Percentiles rank a stretch among this genome's conserved stretches.
These are phyloP conservation scores for Coluber constrictor DNA, from an alignment of 2,797 vertebrate species.

Conservation along the genomic window DNA sequence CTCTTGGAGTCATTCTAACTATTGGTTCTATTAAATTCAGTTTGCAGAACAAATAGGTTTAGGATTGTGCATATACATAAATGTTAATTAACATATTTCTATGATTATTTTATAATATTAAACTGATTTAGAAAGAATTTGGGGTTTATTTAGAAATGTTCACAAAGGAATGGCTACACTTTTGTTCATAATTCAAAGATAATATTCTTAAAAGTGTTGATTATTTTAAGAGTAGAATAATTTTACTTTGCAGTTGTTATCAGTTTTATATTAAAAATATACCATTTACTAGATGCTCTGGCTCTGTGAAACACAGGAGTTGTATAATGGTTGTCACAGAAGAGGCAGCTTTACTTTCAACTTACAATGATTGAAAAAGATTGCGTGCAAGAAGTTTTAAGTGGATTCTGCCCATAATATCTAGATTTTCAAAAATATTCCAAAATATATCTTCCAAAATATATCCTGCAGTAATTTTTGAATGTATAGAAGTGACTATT, in stretches of 20 bases:
- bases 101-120: slow-evolving; percentile 35
- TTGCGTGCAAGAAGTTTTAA: neutral
- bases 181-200: slow-evolving; percentile 21
- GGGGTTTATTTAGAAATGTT: slow-evolving; percentile 36
- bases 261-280: neutral
- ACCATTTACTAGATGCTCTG: neutral
- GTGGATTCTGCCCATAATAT: slow-evolving; percentile 13
- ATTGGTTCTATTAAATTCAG: neutral
- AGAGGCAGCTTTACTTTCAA: neutral
- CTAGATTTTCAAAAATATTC: neutral
- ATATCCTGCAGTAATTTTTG: slow-evolving; percentile 38
- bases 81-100: slow-evolving; percentile 14
- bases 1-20: neutral
- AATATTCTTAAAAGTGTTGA: slow-evolving; percentile 46
- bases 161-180: slow-evolving; percentile 42
- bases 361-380: neutral
- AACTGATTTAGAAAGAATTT: slow-evolving; percentile 21
- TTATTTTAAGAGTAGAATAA: slow-evolving; percentile 28
- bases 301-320: neutral
- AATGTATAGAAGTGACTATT: neutral
- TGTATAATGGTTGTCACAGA: neutral
- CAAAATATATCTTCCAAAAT: slow-evolving; percentile 43
- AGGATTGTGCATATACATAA: neutral
- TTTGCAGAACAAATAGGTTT: neutral
- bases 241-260: slow-evolving; percentile 41